These are phyloP conservation scores for Megalonaias nervosa DNA, from an alignment of 1,140 invertebrate species.

Conservation along the genomic window DNA sequence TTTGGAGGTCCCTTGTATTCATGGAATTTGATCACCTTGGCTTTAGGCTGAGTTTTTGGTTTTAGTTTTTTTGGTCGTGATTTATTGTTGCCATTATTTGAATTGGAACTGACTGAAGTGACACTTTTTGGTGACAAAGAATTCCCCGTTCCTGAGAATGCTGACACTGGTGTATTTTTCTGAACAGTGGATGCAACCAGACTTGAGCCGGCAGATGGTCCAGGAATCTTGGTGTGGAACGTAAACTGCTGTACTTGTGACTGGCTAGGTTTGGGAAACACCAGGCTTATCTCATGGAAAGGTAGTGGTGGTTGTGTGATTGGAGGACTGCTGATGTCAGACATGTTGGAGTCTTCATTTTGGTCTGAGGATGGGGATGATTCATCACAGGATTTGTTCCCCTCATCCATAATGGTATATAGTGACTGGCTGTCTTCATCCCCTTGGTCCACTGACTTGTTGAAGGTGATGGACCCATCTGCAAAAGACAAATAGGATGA, in stretches of 20 bases:
- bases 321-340: constrained; percentile 61
- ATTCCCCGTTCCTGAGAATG: constrained; percentile 1
- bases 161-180: constrained; percentile 10
- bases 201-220: neutral
- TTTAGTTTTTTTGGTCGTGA: constrained; percentile 86
- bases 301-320: constrained; percentile 43
- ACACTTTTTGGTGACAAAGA: constrained; percentile 32
- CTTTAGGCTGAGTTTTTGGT: constrained; percentile 85
- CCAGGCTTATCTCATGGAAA: constrained; percentile 20
- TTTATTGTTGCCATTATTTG: constrained; percentile 49
- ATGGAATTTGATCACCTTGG: constrained; percentile 93
- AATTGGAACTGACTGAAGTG: constrained; percentile 26
- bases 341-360: constrained; percentile 60
- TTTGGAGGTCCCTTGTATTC: constrained; percentile 98
- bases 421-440: constrained; percentile 86
- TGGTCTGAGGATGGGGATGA: constrained; percentile 65
- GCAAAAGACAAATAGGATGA: constrained; percentile 44
- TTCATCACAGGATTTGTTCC: constrained; percentile 81
- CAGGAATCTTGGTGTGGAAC: constrained; percentile 1
- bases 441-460: constrained; percentile 86
- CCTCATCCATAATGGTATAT: constrained; percentile 88
- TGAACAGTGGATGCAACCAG: neutral
- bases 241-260: neutral
- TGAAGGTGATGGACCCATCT: constrained; percentile 93
- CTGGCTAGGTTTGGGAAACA: constrained; percentile 20